Percentiles rank a stretch among this genome's conserved stretches.
phyloP scores from a whole-genome alignment of 2,797 vertebrate species.

The Mycteria americana region DNA sequence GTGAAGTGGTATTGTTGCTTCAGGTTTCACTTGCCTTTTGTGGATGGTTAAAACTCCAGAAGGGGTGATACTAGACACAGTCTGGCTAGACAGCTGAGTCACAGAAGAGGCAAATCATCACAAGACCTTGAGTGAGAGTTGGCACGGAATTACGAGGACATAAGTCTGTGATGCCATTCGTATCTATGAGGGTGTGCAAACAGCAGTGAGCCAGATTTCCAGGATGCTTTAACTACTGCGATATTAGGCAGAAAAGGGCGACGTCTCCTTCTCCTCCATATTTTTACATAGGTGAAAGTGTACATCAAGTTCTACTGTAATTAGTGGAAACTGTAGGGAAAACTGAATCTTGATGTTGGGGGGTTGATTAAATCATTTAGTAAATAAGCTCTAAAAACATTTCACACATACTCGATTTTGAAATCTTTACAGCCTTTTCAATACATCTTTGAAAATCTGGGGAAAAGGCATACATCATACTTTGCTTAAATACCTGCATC shows the following conservation, averaged over 20 bases:
- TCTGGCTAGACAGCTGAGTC: conserved; percentile 59
- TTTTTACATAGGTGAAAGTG: neutral
- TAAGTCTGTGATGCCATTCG: neutral
- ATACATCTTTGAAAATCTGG: neutral
- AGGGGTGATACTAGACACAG: conserved; percentile 48
- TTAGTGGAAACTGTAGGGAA: neutral
- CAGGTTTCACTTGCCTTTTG: conserved; percentile 44
- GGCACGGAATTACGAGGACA: conserved; percentile 37
- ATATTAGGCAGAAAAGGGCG: conserved; percentile 20
- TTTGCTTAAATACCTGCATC: neutral
- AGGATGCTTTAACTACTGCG: neutral
- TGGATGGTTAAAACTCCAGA: conserved; percentile 43
- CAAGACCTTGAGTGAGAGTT: conserved; percentile 45
- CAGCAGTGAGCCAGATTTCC: conserved; percentile 22
- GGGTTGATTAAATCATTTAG: neutral
- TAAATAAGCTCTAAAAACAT: neutral
- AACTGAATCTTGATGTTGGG: neutral
- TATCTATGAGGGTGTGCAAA: conserved; percentile 34
- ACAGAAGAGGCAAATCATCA: conserved; percentile 49
- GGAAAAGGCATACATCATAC: neutral
- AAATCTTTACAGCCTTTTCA: neutral
- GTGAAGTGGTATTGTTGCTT: neutral
- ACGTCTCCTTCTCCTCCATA: neutral
- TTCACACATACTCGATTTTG: neutral
- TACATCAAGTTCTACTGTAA: neutral